Percentiles rank a stretch among this genome's conserved stretches.
Conservation (phyloP, 2,888 invertebrate species). For the Ornithoptera priamus region DNA sequence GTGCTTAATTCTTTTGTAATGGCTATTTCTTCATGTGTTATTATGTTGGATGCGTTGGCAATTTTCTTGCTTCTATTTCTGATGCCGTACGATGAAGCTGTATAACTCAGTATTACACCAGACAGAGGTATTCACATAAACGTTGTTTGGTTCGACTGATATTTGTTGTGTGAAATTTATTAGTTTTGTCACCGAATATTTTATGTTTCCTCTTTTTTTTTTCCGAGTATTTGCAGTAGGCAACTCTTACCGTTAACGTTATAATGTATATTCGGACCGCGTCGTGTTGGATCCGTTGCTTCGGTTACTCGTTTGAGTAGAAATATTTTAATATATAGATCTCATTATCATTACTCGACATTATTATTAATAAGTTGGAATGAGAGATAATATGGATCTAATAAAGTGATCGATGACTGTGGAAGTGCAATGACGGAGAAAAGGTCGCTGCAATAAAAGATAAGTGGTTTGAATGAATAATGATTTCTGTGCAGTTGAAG, state of each 20-base stretch:
- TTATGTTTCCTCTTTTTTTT: not conserved
- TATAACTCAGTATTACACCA: slow-evolving; percentile 16
- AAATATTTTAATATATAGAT: slow-evolving; percentile 16
- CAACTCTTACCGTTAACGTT: slow-evolving; percentile 12
- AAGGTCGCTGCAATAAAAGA: not conserved
- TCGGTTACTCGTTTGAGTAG: not conserved
- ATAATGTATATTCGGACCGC: slow-evolving; percentile 14
- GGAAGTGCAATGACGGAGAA: not conserved
- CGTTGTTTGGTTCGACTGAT: slow-evolving; percentile 6
- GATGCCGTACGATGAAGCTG: not conserved
- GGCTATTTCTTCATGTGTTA: not conserved
- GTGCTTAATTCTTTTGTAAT: slow-evolving; percentile 40
- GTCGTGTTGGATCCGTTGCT: slow-evolving; percentile 3
- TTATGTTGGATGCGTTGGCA: not conserved
- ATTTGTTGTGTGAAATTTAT: slow-evolving; percentile 1
- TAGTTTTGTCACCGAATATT: slow-evolving; percentile 4
- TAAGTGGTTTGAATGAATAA: not conserved
- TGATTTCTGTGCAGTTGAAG: too few species aligned
- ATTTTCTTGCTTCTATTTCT: slow-evolving; percentile 8
- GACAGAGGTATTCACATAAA: slow-evolving; percentile 18
- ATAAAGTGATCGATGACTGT: too few species aligned
- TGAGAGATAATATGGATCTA: too few species aligned
- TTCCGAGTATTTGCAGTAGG: not conserved
- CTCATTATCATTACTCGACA: not conserved
- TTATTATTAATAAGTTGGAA: not conserved